Evolutionary conservation across 2,797 vertebrate species (phyloP).

Genomic region (Enteromius radiatus): DNA sequence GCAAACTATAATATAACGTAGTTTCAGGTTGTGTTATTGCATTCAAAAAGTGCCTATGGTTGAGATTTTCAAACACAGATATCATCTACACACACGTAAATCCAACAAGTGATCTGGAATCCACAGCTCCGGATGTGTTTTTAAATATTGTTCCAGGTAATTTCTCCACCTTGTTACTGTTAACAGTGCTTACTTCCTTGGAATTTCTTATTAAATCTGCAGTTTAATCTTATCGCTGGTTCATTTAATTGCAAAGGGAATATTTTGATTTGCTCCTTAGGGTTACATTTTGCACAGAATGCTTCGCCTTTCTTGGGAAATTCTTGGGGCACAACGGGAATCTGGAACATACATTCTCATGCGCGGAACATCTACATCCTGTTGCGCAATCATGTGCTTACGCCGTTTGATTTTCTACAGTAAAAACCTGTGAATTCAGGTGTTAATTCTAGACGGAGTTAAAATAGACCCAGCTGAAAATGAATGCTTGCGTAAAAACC

Average conservation of each 20-base stretch:
- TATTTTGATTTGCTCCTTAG: background rate
- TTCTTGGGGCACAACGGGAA: background rate
- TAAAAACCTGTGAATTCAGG: background rate
- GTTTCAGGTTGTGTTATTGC: background rate
- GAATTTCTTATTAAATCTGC: slow-evolving; percentile 18
- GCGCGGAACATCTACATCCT: background rate
- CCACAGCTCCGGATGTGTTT: background rate
- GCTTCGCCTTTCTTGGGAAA: slow-evolving; percentile 12
- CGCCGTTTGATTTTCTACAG: background rate
- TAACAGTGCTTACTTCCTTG: background rate
- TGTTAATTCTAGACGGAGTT: background rate
- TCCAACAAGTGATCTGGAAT: background rate
- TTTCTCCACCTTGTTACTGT: background rate
- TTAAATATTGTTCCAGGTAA: background rate
- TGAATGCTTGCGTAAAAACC: background rate
- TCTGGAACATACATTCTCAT: background rate
- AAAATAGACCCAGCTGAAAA: background rate
- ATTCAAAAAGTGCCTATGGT: background rate
- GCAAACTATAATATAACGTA: slow-evolving; percentile 30
- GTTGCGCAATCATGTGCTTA: slow-evolving; percentile 16
- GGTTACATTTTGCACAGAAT: background rate
- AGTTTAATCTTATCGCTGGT: background rate
- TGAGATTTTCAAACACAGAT: background rate
- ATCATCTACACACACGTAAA: background rate
- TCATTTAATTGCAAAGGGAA: background rate